Evolutionary conservation across 2,113 vertebrate species (phyloP).

Genomic region (Mellivora capensis): DNA sequence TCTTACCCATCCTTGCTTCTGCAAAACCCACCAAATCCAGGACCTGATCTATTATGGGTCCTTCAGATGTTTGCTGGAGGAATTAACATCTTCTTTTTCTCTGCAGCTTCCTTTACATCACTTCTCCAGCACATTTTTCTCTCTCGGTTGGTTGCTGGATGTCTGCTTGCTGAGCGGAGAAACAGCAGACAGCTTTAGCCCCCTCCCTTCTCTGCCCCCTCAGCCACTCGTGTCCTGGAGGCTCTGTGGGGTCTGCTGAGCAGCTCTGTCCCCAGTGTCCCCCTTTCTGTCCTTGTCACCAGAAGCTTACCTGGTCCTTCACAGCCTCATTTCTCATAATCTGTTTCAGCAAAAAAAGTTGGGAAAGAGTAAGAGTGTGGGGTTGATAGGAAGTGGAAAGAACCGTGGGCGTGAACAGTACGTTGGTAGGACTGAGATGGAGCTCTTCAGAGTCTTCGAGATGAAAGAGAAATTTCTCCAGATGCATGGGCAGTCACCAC

Average conservation of each 20-base stretch:
- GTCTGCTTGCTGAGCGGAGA: background rate
- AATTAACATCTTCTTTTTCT: background rate
- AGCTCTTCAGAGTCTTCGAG: background rate
- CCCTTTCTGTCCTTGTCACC: background rate
- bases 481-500: background rate
- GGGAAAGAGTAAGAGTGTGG: background rate
- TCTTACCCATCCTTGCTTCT: background rate
- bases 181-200: background rate
- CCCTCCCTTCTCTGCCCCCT: background rate
- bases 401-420: accelerated
- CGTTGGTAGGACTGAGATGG: background rate
- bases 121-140: accelerated
- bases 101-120: background rate
- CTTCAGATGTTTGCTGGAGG: background rate
- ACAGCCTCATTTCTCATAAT: background rate
- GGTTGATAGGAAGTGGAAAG: background rate
- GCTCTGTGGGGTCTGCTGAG: background rate
- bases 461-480: background rate
- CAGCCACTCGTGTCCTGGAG: background rate
- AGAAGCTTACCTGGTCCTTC: background rate
- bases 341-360: background rate
- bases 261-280: background rate
- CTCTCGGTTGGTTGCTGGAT: too few species aligned
- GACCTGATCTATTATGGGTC: background rate
- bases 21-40: background rate